Evolutionary conservation across 2,888 invertebrate species (phyloP).

Genomic region (Beris chalybata): DNA sequence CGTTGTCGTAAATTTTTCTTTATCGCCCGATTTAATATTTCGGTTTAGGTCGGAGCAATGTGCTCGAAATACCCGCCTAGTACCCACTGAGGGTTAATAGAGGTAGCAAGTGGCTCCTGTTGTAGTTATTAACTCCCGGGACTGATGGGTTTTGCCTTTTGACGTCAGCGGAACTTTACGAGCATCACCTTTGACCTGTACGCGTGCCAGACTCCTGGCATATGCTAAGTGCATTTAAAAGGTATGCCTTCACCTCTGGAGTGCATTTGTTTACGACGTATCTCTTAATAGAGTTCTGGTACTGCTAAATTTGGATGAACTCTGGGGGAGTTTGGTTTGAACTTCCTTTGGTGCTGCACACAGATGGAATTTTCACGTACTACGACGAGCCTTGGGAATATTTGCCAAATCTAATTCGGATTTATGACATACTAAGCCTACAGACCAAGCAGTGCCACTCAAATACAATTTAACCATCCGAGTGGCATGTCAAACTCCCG

Average conservation of each 20-base stretch:
- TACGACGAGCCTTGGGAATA: no score
- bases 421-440: no score
- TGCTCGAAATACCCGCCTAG: not conserved
- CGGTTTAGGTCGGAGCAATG: constrained; percentile 10
- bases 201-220: constrained; percentile 29
- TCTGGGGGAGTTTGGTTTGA: not conserved
- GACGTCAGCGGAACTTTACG: constrained; percentile 15
- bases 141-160: constrained; percentile 24
- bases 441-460: no score
- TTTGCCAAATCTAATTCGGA: no score
- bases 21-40: constrained; percentile 25
- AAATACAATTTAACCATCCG: no score
- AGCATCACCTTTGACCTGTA: constrained; percentile 26
- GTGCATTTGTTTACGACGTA: not conserved
- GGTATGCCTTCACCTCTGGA: not conserved
- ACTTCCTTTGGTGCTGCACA: not conserved
- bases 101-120: constrained; percentile 21
- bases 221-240: constrained; percentile 14
- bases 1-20: constrained; percentile 33
- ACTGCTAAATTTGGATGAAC: not conserved
- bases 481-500: no score
- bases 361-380: no score
- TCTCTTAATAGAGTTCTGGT: not conserved
- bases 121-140: constrained; percentile 10
- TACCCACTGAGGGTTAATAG: constrained; percentile 17